These are phyloP conservation scores for Mohoua ochrocephala DNA, from an alignment of 2,113 vertebrate genomes.

Conservation along the genomic window DNA sequence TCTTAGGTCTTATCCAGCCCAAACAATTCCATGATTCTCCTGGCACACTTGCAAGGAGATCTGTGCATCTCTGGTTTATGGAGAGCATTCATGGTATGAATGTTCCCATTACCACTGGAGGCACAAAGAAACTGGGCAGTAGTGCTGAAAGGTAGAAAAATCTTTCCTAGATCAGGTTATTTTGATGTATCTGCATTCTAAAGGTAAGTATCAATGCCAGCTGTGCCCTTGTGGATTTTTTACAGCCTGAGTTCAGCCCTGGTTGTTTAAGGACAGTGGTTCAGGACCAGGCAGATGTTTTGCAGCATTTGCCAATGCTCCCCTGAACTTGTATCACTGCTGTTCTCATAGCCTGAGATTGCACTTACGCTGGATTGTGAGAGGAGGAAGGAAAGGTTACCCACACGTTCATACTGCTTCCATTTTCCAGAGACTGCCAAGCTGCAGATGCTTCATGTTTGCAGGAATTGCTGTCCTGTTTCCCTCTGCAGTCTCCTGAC, in stretches of 20 bases:
- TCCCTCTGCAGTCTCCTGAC: not conserved
- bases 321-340: not conserved
- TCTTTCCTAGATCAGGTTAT: not conserved
- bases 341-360: not conserved
- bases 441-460: not conserved
- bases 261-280: not conserved
- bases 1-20: not conserved
- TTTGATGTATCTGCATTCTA: not conserved
- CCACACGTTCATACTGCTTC: fast-evolving
- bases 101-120: not conserved
- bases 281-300: not conserved
- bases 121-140: not conserved
- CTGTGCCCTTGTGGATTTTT: not conserved
- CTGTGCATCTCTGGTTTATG: not conserved
- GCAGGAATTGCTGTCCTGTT: not conserved
- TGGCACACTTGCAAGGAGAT: not conserved
- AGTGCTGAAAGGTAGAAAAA: not conserved
- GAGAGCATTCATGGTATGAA: not conserved
- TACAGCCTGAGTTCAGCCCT: not conserved
- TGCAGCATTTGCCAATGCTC: not conserved
- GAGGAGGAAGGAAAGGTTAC: not conserved
- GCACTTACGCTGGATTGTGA: not conserved
- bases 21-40: not conserved
- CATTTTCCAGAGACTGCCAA: not conserved
- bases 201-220: not conserved